Evolutionary conservation across 2,113 vertebrate genomes (phyloP).

Genomic region (Rousettus leschenaultii): DNA sequence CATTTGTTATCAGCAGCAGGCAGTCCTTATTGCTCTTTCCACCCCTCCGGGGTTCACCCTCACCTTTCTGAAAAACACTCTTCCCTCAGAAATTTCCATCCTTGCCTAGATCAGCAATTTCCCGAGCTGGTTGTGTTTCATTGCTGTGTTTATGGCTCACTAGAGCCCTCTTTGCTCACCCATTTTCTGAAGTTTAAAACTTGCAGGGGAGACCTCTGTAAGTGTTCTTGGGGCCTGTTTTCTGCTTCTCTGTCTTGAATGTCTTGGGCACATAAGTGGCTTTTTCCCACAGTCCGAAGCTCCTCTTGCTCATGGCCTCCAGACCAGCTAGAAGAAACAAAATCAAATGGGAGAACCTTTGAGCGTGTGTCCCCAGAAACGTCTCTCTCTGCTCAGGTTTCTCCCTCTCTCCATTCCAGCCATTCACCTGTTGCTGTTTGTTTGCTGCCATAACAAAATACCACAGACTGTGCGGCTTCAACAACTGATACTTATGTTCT

Average conservation of each 20-base stretch:
- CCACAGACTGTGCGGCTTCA: neutral
- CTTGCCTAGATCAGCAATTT: neutral
- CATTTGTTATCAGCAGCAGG: neutral
- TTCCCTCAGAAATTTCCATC: neutral
- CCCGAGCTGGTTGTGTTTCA: neutral
- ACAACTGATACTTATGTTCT: neutral
- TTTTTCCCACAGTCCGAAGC: neutral
- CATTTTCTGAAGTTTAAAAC: neutral
- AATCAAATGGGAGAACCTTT: neutral
- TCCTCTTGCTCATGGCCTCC: neutral
- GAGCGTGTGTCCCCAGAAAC: neutral
- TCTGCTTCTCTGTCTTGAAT: neutral
- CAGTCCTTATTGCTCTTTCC: neutral
- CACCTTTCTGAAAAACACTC: neutral
- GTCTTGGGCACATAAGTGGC: neutral
- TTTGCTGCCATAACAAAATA: neutral
- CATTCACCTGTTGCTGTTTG: neutral
- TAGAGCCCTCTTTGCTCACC: neutral
- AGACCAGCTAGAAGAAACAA: neutral
- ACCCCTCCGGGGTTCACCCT: too few relatives aligned
- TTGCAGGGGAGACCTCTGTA: neutral
- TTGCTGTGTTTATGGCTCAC: neutral
- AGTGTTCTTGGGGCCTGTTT: neutral
- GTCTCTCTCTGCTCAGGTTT: neutral
- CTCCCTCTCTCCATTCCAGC: neutral